A percentile compares a stretch with the other conserved stretches of the same genome.
Conservation (phyloP, 2,888 invertebrate genomes). For the Lottia gigantea region DNA sequence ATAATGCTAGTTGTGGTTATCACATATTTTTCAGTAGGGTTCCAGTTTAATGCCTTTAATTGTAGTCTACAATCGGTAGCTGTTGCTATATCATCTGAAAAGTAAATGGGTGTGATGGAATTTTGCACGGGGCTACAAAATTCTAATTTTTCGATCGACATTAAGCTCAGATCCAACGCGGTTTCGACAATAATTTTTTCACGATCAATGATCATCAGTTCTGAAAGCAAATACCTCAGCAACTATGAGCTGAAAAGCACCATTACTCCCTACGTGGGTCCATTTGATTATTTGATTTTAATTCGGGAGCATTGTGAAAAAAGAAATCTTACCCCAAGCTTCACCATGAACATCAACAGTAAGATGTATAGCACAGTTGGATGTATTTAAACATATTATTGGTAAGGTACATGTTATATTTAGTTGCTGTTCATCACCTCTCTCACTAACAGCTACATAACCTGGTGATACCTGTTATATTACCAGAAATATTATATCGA, state of each 20-base stretch:
- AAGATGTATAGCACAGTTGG: slow-evolving; percentile 17
- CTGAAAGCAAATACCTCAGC: too few relatives aligned
- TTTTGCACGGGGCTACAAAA: too few relatives aligned
- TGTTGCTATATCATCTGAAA: slow-evolving; percentile 23
- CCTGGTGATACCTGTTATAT: slow-evolving; percentile 16
- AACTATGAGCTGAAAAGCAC: too few relatives aligned
- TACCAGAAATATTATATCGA: too few relatives aligned
- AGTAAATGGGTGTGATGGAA: neutral
- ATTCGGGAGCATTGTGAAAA: too few relatives aligned
- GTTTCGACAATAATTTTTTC: too few relatives aligned
- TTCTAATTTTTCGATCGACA: too few relatives aligned
- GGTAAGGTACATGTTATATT: slow-evolving; percentile 22
- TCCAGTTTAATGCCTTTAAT: slow-evolving; percentile 21
- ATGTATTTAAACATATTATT: slow-evolving; percentile 8
- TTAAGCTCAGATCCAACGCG: too few relatives aligned
- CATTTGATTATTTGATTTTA: too few relatives aligned
- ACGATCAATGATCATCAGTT: too few relatives aligned
- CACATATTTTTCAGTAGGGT: slow-evolving; percentile 15
- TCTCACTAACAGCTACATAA: slow-evolving; percentile 13
- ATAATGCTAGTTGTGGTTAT: slow-evolving; percentile 18
- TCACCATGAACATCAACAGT: slow-evolving; percentile 18
- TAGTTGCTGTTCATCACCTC: slow-evolving; percentile 11
- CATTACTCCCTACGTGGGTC: too few relatives aligned
- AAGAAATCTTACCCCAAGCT: slow-evolving; percentile 16
- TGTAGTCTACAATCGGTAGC: slow-evolving; percentile 16